These are phyloP conservation scores for Pterocles orientalis DNA, from an alignment of 2,113 vertebrate species.

Conservation along the genomic window DNA sequence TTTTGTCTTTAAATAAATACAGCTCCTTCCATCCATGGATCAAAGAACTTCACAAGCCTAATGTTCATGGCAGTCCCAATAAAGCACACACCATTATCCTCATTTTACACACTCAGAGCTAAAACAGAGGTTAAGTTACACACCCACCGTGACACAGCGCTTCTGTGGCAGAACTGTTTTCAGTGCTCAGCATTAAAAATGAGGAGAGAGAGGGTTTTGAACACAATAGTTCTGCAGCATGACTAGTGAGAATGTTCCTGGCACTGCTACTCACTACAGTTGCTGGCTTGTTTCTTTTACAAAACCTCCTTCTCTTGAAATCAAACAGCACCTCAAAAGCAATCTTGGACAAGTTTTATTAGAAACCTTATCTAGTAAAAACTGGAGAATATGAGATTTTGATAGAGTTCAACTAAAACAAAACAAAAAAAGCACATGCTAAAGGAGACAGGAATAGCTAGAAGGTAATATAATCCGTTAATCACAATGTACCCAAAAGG, in stretches of 20 bases:
- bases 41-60: not conserved
- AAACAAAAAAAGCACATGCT: not conserved
- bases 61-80: not conserved
- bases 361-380: not conserved
- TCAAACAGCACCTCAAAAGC: not conserved
- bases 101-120: not conserved
- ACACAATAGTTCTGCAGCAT: slow-evolving; percentile 31
- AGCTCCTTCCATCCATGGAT: not conserved
- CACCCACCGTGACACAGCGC: not conserved
- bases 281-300: fast-evolving
- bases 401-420: not conserved
- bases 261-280: not conserved
- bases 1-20: slow-evolving; percentile 27
- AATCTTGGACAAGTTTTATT: not conserved
- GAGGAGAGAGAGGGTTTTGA: not conserved
- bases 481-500: slow-evolving; percentile 22
- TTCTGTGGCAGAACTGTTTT: slow-evolving; percentile 18
- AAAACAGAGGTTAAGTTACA: not conserved
- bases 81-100: not conserved
- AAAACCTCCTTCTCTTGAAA: not conserved
- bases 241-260: slow-evolving; percentile 51
- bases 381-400: not conserved
- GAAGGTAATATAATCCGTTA: slow-evolving; percentile 21
- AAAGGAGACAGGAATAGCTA: slow-evolving; percentile 12
- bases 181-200: not conserved